Evolutionary conservation across 2,797 vertebrate species (phyloP).

Genomic region (Dromococcyx pavoninus): DNA sequence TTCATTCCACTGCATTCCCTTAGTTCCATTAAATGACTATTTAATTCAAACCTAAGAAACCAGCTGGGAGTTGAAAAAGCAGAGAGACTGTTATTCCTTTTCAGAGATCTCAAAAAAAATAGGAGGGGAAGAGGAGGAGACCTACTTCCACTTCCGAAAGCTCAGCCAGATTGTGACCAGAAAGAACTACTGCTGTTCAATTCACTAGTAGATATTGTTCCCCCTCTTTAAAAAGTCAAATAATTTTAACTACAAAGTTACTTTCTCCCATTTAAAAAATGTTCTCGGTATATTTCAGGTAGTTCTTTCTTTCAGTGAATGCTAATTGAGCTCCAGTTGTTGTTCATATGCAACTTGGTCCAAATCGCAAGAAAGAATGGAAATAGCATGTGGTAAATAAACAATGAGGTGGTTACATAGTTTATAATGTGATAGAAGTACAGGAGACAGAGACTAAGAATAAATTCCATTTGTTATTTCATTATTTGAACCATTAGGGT

Average conservation of each 20-base stretch:
- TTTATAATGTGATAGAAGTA: background rate
- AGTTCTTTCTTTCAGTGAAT: background rate
- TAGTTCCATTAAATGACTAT: background rate
- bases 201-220: background rate
- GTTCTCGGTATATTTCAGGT: background rate
- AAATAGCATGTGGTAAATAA: background rate
- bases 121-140: background rate
- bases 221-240: background rate
- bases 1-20: background rate
- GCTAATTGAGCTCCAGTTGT: background rate
- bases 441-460: background rate
- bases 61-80: background rate
- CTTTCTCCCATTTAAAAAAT: background rate
- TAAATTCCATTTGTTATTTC: background rate
- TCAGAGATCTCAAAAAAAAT: background rate
- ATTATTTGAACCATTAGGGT: background rate
- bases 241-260: background rate
- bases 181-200: background rate
- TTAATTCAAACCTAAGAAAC: constrained; percentile 35
- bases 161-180: background rate
- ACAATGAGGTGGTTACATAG: background rate
- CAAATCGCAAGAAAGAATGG: background rate
- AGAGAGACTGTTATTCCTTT: background rate
- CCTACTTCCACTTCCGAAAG: background rate
- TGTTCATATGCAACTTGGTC: background rate